These are phyloP conservation scores for Machimus atricapillus DNA, from an alignment of 2,888 invertebrate species.

Conservation along the genomic window DNA sequence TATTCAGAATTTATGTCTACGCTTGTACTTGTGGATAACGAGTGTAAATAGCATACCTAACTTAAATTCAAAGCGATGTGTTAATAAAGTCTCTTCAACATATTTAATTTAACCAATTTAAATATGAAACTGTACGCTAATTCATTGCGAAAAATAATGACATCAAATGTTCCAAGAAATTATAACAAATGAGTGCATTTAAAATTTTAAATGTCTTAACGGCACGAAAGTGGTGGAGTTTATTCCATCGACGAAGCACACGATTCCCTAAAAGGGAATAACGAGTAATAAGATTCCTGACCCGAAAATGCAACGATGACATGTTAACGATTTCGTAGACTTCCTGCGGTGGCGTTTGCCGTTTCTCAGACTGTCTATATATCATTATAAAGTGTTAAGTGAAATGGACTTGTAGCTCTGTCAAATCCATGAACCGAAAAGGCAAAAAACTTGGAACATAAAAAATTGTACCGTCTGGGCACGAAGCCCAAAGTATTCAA, in stretches of 20 bases:
- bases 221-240: not conserved
- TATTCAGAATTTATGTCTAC: too few species aligned
- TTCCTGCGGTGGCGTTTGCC: not conserved
- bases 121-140: not conserved
- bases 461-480: conserved; percentile 4
- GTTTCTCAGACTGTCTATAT: not conserved
- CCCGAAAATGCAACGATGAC: conserved; percentile 2
- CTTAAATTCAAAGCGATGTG: not conserved
- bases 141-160: not conserved
- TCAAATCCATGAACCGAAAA: conserved; percentile 19
- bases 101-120: not conserved
- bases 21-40: not conserved
- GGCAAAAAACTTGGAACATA: not conserved
- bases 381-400: conserved; percentile 31
- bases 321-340: conserved; percentile 10
- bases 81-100: not conserved
- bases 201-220: not conserved
- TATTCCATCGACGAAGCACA: not conserved
- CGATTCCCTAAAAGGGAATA: not conserved
- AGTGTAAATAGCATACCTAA: not conserved
- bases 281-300: not conserved
- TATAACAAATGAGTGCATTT: not conserved
- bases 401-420: conserved; percentile 10
- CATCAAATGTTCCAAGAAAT: not conserved
- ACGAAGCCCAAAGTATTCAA: conserved; percentile 11